Evolutionary conservation across 2,888 invertebrate species (phyloP), one percentile per base, ranked within the genome.

Genomic region (Pelosia muscerda): DNA sequence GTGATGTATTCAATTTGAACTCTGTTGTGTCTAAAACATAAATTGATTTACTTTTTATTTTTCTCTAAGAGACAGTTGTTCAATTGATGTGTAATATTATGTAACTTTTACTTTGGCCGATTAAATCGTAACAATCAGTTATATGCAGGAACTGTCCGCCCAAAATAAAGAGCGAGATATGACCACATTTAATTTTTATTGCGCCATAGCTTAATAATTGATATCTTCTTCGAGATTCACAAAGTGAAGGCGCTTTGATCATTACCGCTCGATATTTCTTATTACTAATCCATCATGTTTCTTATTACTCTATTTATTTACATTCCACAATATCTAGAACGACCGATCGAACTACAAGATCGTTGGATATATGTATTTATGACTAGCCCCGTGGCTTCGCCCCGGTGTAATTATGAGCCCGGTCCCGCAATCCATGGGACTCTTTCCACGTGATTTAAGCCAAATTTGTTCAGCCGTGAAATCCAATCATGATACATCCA

Each of bases 161-260:
- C n/a, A 57, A 58, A 59, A 64, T 49, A 49, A 23, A 61, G 6
- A n/a, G 26, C n/a, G 26, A 61, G 26, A 49, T 26, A 61, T 42
- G 49, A n/a, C 61, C 65, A 59, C 49, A n/a, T 49, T 49, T 49
- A 19, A 49, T 49, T 49, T 38, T 49, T 49, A 49, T 49, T n/a
- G 49, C 49, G 49, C 49, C 49, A 49, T 49, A n/a, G 49, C 49
- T 49, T n/a, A n/a, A 49, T 49, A 49, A 49, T 49, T 49, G 49
- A 49, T 49, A 49, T 49, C 65, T 71, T 81, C 76, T 78, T 78
- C 70, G 72, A 66, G 76, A 68, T 66, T 71, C 66, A 72, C 75
- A 73, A 53, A 59, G 62, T 62, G 66, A 64, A 63, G 62, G 62
- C 61, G 34, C 74, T 78, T 74, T 71, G 71, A 78, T 73, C 76